These are phyloP conservation scores for Muntiacus muntjak DNA, from an alignment of 2,113 vertebrate genomes.

Conservation along the genomic window DNA sequence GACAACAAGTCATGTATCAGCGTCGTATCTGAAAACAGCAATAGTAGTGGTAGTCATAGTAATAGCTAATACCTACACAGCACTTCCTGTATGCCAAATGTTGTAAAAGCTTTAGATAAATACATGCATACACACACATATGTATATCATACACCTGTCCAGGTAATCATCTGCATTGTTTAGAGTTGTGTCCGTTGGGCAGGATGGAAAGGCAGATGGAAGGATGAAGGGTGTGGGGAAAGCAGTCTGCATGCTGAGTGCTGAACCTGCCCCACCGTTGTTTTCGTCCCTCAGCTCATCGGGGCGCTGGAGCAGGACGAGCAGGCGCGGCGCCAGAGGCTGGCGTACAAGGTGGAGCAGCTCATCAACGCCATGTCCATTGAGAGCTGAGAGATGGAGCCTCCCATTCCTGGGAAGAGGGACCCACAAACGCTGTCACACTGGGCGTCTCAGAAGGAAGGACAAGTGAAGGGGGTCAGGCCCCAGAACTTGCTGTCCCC, in stretches of 20 bases:
- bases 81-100: not conserved
- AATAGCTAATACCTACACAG: not conserved
- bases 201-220: not conserved
- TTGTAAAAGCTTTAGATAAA: not conserved
- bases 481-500: conserved; percentile 24
- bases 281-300: conserved; percentile 85
- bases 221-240: not conserved
- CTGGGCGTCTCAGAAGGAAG: conserved; percentile 54
- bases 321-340: conserved; percentile 92
- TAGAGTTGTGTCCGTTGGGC: not conserved
- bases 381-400: conserved; percentile 90
- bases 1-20: not conserved
- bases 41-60: not conserved
- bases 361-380: conserved; percentile 95
- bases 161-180: not conserved
- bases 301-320: conserved; percentile 95
- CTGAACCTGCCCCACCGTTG: not conserved
- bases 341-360: conserved; percentile 97
- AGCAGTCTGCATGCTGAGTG: not conserved
- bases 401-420: conserved; percentile 52
- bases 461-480: conserved; percentile 58
- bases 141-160: not conserved
- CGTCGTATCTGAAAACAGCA: not conserved
- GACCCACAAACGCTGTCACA: conserved; percentile 60
- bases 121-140: rapidly evolving